Evolutionary conservation across 2,797 vertebrate genomes (phyloP), one percentile per base, ranked within the genome.

Genomic region (Balearica regulorum): DNA sequence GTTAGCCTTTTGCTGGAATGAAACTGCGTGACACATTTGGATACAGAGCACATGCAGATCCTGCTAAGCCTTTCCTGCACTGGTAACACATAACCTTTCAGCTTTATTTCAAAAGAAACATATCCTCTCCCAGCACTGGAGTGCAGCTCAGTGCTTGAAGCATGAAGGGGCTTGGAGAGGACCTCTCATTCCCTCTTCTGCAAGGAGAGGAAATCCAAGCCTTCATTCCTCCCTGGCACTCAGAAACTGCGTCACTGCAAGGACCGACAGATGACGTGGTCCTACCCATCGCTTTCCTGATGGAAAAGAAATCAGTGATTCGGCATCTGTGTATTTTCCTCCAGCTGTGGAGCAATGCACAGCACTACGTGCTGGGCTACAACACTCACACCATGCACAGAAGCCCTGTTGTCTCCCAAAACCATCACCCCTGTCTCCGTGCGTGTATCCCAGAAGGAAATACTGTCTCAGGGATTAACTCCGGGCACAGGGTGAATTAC

Each of bases 351-450:
- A 11, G 5, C 1, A 2, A 5, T 9, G 62, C 80, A 24, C 60
- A 25, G 4, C 54, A 4, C 70, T 14, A 0, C 2, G 28, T 49
- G 64, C 79, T 10, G 44, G 55, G 24, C 79, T 37, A 4, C 35
- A 55, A 1, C 20, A 18, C 35, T 37, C 70, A 24, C 57, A n/a
- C 5, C 17, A 1, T 3, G 29, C 76, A 44, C 70, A 66, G 22
- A 22, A 85, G 64, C 79, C 57, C 60, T 43, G 55, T 48, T 19
- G 2, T 37, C 43, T 89, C 89, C 81, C 68, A 12, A n/a, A 77
- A 0, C 35, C 71, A 10, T 3, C 86, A 62, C 51, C 37, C 35
- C 75, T 18, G n/a, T 15, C 24, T 60, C 35, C 2, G 0, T 1
- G 54, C 3, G 22, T 1, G 13, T 8, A n/a, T 29, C 51, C 33